A percentile compares a stretch with the other conserved stretches of the same genome.
Conservation (phyloP, 2,797 vertebrate genomes). For the Coregonus sp. region DNA sequence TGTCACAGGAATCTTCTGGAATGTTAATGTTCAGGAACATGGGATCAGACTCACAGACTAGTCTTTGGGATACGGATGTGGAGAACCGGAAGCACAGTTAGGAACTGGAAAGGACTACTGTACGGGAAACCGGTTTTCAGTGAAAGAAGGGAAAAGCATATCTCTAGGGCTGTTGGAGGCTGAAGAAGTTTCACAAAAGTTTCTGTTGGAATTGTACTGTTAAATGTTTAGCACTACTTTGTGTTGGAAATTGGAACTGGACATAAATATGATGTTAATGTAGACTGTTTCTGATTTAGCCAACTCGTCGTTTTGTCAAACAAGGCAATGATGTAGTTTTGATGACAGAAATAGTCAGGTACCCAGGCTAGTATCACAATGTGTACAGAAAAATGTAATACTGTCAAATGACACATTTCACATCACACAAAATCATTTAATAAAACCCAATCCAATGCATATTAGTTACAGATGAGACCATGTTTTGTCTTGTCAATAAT, state of each 20-base stretch:
- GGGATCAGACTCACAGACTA: constrained; percentile 18
- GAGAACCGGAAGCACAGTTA: not conserved
- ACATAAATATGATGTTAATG: not conserved
- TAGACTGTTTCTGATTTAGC: not conserved
- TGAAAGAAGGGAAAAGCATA: constrained; percentile 32
- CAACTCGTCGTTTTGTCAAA: not conserved
- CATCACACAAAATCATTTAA: constrained; percentile 74
- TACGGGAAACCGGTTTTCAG: not conserved
- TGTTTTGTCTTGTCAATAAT: constrained; percentile 15
- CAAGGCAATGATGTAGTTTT: not conserved
- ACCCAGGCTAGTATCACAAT: constrained; percentile 8
- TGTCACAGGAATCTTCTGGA: constrained; percentile 9
- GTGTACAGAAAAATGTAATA: constrained; percentile 13
- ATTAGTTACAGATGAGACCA: constrained; percentile 61
- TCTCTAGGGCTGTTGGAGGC: not conserved
- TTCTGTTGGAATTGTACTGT: constrained; percentile 28
- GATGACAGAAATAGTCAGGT: not conserved
- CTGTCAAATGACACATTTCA: constrained; percentile 44
- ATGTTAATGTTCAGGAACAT: constrained; percentile 1
- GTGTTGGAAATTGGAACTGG: constrained; percentile 25
- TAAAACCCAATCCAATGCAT: constrained; percentile 74
- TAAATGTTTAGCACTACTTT: constrained; percentile 12
- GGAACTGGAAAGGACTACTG: constrained; percentile 22
- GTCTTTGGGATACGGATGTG: constrained; percentile 42
- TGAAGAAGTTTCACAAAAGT: constrained; percentile 1